Base-by-base conservation (phyloP, 2,113 vertebrate species). In the Psilopogon haemacephalus region DNA sequence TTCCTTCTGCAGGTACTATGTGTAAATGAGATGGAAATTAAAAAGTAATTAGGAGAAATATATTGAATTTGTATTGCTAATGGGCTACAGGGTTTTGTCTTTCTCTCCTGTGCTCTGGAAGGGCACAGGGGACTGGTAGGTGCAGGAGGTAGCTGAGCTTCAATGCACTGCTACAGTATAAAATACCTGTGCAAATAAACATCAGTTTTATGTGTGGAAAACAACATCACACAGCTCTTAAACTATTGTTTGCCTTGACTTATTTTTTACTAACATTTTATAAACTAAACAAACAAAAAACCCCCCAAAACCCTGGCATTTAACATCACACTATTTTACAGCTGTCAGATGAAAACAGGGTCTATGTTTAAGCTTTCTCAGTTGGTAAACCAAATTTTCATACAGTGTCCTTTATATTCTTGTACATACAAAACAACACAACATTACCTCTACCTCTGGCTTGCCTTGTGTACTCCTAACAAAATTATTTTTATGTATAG, bases 51-150 rank as follows among this genome's bases (percentile, higher is more conserved):
- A 94, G 54, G n/a, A 73, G 7, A 89, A 90, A 91, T 74, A 77
- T 56, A 93, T 85, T 84, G 56, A 86, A 90, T 93, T 87, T 90
- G 46, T 84, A 86, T 84, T 86, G 46, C 33, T 93, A 94, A 93
- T 64, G 42, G 83, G 74, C 32, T 86, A 60, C 56, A 74, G 20
- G 14, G 27, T 48, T 91, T 88, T 93, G 42, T 46, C 60, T 83
- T 91, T 90, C 52, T 68, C 30, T 81, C 38, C 60, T 64, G 4
- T 68, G 26, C 24, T 86, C 33, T 60, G 35, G 68, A 71, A 71
- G 32, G 42, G 7, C 76, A 72, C 50, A 48, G 26, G 50, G 40
- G 37, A 86, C 50, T 67, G n/a, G 33, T 88, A 68, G 69, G 42
- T 85, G 33, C 55, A 27, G 40, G 50, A 86, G 2, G 26, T 70